Evolutionary conservation across 2,888 invertebrate species (phyloP), one percentile per base, ranked within the genome.

Genomic region (Tetranychus truncatus): DNA sequence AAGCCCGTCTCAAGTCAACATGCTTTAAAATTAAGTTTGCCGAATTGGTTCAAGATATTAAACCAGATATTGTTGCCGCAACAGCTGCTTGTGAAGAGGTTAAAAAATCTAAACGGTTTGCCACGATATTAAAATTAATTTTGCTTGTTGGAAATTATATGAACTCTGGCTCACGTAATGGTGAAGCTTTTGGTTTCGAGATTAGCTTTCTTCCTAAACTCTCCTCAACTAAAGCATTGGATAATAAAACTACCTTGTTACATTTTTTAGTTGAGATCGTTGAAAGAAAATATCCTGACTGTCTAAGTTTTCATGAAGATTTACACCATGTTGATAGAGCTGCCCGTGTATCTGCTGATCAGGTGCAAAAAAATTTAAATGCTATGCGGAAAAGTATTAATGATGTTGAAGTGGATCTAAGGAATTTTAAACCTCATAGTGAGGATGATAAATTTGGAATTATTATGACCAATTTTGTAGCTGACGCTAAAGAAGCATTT

Each of bases 31-130:
- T 93, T 80, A 89, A 88, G 78, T 93, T 93, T 81, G 84, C 87
- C 0, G 97, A 97, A 83, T 87, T 91, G 82, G 88, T 96, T 65
- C 87, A 87, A 67, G 93, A 93, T 81, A 87, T 91, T 46, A 93
- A 92, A 84, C 93, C 93, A 77, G 92, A 93, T 81, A 92, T 97
- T 81, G 95, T 96, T 0, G 91, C 93, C 0, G 93, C 92, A 0
- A 94, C 94, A 1, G 93, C 93, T 0, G 96, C 96, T 0, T 95
- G 96, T 80, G 93, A 96, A 80, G 94, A 96, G 83, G 89, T 95
- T 2, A 91, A 89, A 80, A 88, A 88, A 45, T 95, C 95, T 80
- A 88, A 88, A 78, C 95, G 94, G 81, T 95, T 99, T 83, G 89
- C 91, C 1, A 89, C 88, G 82, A 89, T 99, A 74, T 83, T 99